These are phyloP conservation scores for Cyclargus thomasi DNA, from an alignment of 1,140 invertebrate species.

Conservation along the genomic window DNA sequence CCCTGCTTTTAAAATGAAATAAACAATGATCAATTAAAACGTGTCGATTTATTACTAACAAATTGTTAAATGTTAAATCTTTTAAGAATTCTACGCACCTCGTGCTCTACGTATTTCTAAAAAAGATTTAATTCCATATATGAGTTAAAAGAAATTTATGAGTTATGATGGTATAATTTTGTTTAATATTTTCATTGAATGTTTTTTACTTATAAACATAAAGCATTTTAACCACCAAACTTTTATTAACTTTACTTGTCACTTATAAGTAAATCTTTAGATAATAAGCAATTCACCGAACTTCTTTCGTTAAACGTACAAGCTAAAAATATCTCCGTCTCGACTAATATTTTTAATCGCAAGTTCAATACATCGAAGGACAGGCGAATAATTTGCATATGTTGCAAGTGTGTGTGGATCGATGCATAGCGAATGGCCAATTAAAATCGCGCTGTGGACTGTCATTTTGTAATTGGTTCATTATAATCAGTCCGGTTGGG, in stretches of 20 bases:
- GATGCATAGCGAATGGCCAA: slow-evolving; percentile 54
- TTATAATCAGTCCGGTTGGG: slow-evolving; percentile 60
- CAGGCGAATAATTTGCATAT: slow-evolving; percentile 11
- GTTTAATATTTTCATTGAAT: no score
- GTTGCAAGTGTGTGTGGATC: slow-evolving; percentile 29
- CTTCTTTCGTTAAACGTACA: neutral
- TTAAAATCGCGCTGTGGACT: slow-evolving; percentile 63
- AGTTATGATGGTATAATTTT: no score
- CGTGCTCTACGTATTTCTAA: no score
- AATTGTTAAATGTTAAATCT: neutral
- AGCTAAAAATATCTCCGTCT: neutral
- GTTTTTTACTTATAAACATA: no score
- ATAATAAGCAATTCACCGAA: no score
- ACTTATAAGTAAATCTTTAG: no score
- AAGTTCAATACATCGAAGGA: slow-evolving; percentile 6
- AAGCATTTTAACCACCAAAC: no score
- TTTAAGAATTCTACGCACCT: no score
- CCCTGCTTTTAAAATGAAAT: slow-evolving; percentile 67
- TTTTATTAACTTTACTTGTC: no score
- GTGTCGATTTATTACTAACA: slow-evolving; percentile 21
- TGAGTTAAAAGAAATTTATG: no score
- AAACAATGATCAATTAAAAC: slow-evolving; percentile 69
- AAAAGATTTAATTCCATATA: no score
- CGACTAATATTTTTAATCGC: neutral
- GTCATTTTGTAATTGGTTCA: slow-evolving; percentile 70